Conservation (phyloP, 2,888 invertebrate genomes). For the Lomographa bimaculata region DNA sequence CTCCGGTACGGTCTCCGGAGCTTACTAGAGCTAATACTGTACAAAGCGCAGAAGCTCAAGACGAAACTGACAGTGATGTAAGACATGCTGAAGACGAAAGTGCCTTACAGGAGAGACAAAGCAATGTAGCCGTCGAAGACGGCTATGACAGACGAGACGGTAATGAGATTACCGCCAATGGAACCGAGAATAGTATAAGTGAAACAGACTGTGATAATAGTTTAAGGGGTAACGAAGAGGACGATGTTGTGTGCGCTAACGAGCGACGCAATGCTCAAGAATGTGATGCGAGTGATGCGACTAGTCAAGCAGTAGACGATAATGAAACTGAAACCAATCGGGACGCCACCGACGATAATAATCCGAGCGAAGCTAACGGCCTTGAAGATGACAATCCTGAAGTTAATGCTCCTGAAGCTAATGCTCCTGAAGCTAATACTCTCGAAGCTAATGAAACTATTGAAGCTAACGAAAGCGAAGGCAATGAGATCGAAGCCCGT, state of each 20-base stretch:
- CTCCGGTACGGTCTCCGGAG: conserved; percentile 66
- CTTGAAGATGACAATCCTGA: neutral
- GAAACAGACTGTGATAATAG: conserved; percentile 78
- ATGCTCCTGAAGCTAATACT: neutral
- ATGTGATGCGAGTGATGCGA: conserved; percentile 44
- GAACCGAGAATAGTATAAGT: conserved; percentile 62
- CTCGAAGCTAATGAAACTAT: neutral
- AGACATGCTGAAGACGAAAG: conserved; percentile 15
- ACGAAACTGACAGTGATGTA: neutral
- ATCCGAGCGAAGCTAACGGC: conserved; percentile 1
- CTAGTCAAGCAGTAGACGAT: conserved; percentile 50
- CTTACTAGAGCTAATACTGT: conserved; percentile 29
- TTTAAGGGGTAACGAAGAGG: conserved; percentile 75
- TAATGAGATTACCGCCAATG: conserved; percentile 15
- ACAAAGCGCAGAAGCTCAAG: neutral
- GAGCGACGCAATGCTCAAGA: conserved; percentile 52
- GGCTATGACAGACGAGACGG: conserved; percentile 12
- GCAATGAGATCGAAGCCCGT: neutral
- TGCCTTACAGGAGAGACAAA: conserved; percentile 34
- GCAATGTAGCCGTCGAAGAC: conserved; percentile 13
- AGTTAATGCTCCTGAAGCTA: neutral
- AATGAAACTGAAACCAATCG: conserved; percentile 18
- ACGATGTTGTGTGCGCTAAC: conserved; percentile 77
- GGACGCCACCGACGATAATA: conserved; percentile 1
- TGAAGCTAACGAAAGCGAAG: neutral